phyloP scores from a whole-genome alignment of 2,888 invertebrate genomes.

The Cryptus armator region DNA sequence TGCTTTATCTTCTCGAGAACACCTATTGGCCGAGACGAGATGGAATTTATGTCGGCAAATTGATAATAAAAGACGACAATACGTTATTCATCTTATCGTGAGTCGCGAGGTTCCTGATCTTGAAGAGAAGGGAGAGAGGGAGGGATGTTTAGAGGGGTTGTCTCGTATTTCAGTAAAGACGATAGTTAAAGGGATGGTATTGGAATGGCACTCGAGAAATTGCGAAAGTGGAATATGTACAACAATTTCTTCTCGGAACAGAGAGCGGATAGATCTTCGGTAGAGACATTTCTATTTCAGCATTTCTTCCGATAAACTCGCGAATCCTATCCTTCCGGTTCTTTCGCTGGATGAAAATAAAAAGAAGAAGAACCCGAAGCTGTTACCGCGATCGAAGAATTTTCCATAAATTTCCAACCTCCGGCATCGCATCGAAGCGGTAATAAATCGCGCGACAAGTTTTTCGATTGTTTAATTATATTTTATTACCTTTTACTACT shows the following conservation, averaged over 20 bases:
- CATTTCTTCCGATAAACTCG: background rate
- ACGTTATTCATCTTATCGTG: background rate
- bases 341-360: background rate
- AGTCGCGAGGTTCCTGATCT: background rate
- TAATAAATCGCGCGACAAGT: too few relatives aligned
- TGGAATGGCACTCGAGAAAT: constrained; percentile 30
- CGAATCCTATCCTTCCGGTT: background rate
- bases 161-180: background rate
- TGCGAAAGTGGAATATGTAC: constrained; percentile 41
- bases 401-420: too few relatives aligned
- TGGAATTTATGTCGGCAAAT: constrained; percentile 40
- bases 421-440: too few relatives aligned
- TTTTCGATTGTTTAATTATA: too few relatives aligned
- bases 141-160: too few relatives aligned
- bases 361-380: background rate
- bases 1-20: constrained; percentile 29
- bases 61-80: constrained; percentile 7
- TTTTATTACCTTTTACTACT: too few relatives aligned
- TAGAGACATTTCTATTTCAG: constrained; percentile 47
- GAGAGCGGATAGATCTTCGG: constrained; percentile 30
- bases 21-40: background rate
- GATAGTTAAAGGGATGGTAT: background rate
- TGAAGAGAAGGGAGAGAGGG: too few relatives aligned
- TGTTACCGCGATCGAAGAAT: too few relatives aligned
- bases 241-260: constrained; percentile 15